Percentiles rank a stretch among this genome's conserved stretches.
Evolutionary conservation across 2,888 invertebrate genomes (phyloP).

Genomic region (Fragum fragum): DNA sequence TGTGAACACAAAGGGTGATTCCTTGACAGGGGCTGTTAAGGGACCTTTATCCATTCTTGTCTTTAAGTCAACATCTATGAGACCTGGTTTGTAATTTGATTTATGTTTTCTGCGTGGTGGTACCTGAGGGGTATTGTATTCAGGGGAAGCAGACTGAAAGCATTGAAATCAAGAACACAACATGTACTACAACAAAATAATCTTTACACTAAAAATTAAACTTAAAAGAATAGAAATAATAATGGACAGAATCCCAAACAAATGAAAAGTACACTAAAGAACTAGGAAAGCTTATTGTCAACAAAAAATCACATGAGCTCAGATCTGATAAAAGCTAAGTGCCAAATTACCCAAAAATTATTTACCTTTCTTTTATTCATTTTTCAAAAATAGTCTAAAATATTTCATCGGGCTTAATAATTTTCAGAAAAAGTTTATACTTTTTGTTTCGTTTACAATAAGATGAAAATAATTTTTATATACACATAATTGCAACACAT

Average conservation of each 20-base stretch:
- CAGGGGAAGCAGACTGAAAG: slow-evolving; percentile 73
- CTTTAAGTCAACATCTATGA: slow-evolving; percentile 14
- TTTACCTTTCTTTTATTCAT: no score
- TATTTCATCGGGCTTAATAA: no score
- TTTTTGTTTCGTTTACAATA: no score
- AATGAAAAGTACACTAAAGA: not conserved
- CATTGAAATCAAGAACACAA: slow-evolving; percentile 69
- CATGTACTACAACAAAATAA: slow-evolving; percentile 18
- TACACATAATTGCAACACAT: no score
- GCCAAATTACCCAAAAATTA: no score
- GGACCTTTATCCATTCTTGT: slow-evolving; percentile 11
- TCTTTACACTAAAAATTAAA: not conserved
- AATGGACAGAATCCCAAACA: not conserved
- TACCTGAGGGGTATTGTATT: slow-evolving; percentile 61
- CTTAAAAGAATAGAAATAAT: not conserved
- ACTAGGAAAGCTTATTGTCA: no score
- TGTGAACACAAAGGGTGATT: slow-evolving; percentile 20
- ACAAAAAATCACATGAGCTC: no score
- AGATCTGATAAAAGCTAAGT: no score
- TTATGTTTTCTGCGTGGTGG: slow-evolving; percentile 67
- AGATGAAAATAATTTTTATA: no score
- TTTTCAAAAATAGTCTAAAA: no score
- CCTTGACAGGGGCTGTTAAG: slow-evolving; percentile 29
- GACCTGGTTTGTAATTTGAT: slow-evolving; percentile 33
- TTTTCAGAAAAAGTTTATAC: no score